A percentile compares a stretch with the other conserved stretches of the same genome.
phyloP scores from a whole-genome alignment of 2,113 vertebrate genomes.

The Hippolais icterina region DNA sequence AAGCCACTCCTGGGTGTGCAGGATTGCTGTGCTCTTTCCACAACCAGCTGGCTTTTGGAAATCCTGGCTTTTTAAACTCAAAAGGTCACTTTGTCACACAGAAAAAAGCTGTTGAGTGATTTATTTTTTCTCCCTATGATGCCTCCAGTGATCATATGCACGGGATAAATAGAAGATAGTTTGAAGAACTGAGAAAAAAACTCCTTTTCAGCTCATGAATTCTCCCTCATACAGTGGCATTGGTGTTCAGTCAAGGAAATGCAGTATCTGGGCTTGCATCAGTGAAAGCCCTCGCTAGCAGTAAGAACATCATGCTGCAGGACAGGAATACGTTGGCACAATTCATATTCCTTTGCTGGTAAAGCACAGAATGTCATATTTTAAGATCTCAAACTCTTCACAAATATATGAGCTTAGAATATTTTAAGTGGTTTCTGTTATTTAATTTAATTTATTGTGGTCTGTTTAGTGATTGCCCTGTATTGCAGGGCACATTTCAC shows the following conservation, averaged over 20 bases:
- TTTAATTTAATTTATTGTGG: not conserved
- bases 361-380: not conserved
- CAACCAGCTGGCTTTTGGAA: not conserved
- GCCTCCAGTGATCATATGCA: not conserved
- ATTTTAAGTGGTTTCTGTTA: conserved; percentile 16
- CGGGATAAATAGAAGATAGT: not conserved
- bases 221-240: not conserved
- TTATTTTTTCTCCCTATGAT: not conserved
- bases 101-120: not conserved
- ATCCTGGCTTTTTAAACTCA: not conserved
- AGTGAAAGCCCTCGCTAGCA: not conserved
- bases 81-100: accelerated
- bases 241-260: not conserved
- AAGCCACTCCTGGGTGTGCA: not conserved
- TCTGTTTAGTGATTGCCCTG: not conserved
- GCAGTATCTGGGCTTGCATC: not conserved
- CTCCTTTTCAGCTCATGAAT: not conserved
- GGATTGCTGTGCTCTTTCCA: not conserved
- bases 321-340: not conserved
- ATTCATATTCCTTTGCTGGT: not conserved
- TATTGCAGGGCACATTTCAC: not conserved
- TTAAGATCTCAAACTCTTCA: not conserved
- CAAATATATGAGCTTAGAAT: not conserved
- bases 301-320: not conserved
- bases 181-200: not conserved